phyloP scores from a whole-genome alignment of 2,888 invertebrate species.

The Mesorhabditis sp. region DNA sequence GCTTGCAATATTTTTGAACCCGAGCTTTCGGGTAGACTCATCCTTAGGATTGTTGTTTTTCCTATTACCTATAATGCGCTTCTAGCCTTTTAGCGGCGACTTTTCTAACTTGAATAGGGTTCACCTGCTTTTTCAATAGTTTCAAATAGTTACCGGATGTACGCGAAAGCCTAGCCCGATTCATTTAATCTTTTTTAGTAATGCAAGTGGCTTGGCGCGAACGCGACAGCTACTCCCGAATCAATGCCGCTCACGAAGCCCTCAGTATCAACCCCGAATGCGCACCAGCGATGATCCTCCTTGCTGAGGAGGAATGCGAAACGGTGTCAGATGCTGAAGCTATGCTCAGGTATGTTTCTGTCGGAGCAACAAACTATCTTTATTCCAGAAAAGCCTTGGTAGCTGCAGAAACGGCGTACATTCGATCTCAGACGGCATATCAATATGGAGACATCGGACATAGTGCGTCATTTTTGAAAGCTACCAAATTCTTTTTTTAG shows the following conservation, averaged over 20 bases:
- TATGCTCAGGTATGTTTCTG: constrained; percentile 33
- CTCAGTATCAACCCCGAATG: constrained; percentile 67
- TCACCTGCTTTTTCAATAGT: too few relatives aligned
- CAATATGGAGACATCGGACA: not conserved
- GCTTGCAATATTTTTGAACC: too few relatives aligned
- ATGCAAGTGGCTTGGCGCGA: constrained; percentile 86
- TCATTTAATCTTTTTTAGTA: constrained; percentile 57
- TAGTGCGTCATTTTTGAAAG: not conserved
- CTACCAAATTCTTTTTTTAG: constrained; percentile 54
- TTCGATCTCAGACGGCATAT: constrained; percentile 8
- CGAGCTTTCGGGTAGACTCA: too few relatives aligned
- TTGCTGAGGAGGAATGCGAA: constrained; percentile 93
- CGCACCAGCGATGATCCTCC: constrained; percentile 85
- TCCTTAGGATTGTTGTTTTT: too few relatives aligned
- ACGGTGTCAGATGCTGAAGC: constrained; percentile 73
- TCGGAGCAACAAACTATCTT: not conserved
- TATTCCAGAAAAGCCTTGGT: not conserved
- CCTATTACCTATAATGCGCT: too few relatives aligned
- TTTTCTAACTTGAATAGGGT: too few relatives aligned
- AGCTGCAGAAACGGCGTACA: not conserved
- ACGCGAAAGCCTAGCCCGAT: not conserved
- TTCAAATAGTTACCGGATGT: too few relatives aligned
- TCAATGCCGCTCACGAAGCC: constrained; percentile 84
- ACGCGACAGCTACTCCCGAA: constrained; percentile 81
- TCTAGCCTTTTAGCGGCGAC: too few relatives aligned